Conservation (phyloP, 2,797 vertebrate species). For the Harpagifer antarcticus region DNA sequence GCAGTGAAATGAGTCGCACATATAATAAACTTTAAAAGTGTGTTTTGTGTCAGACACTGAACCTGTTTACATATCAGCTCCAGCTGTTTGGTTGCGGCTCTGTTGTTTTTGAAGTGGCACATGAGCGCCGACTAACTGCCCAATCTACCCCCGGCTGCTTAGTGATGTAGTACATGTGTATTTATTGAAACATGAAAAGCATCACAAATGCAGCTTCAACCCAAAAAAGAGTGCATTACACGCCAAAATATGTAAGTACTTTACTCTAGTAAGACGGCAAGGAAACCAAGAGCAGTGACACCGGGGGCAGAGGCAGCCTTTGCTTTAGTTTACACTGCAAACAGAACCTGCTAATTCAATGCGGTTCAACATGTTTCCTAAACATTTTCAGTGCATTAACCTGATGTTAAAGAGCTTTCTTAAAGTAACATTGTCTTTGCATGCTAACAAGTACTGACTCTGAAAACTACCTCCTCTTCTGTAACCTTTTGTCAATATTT, state of each 20-base stretch:
- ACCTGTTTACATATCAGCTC: constrained; percentile 49
- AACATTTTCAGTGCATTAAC: constrained; percentile 17
- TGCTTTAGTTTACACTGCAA: constrained; percentile 28
- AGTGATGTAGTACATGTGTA: constrained; percentile 27
- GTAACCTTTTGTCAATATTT: neutral
- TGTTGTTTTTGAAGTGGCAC: constrained; percentile 63
- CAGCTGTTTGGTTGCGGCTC: constrained; percentile 43
- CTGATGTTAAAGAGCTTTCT: neutral
- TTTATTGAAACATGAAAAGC: constrained; percentile 57
- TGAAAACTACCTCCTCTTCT: neutral
- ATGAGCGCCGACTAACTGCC: constrained; percentile 46
- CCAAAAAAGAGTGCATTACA: constrained; percentile 2
- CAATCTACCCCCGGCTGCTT: constrained; percentile 24
- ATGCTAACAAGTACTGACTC: neutral
- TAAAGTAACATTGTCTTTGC: neutral
- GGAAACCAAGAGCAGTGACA: neutral
- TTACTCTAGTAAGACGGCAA: no score
- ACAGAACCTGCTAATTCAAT: constrained; percentile 1
- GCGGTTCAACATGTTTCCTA: constrained; percentile 11
- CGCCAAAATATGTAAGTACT: neutral
- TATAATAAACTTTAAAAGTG: constrained; percentile 8
- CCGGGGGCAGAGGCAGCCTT: neutral
- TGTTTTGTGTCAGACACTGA: constrained; percentile 33
- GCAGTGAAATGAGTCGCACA: constrained; percentile 8
- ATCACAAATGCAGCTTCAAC: constrained; percentile 30